A percentile compares a stretch with the other conserved stretches of the same genome.
Evolutionary conservation across 2,797 vertebrate species (phyloP).

Genomic region (Propithecus perrieri): DNA sequence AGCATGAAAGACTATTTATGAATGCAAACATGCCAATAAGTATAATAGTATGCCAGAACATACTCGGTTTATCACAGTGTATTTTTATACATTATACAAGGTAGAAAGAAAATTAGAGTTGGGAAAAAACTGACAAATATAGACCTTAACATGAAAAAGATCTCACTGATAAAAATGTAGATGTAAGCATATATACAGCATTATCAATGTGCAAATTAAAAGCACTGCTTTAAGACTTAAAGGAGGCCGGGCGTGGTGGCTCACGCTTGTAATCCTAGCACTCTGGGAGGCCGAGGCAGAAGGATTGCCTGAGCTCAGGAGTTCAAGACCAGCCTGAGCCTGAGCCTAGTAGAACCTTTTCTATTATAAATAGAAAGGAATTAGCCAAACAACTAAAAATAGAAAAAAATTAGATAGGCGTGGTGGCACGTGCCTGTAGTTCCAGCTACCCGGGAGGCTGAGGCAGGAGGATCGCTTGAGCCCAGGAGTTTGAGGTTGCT

Average conservation of each 20-base stretch:
- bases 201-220: background rate
- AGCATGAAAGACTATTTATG: background rate
- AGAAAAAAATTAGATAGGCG: too few species aligned
- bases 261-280: too few species aligned
- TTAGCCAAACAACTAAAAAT: too few species aligned
- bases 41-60: background rate
- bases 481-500: too few species aligned
- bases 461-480: too few species aligned
- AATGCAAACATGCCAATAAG: conserved; percentile 12
- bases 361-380: too few species aligned
- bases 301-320: too few species aligned
- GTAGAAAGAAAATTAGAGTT: conserved; percentile 12
- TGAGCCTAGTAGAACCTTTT: too few species aligned
- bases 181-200: background rate
- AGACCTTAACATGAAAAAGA: conserved; percentile 12
- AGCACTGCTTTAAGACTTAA: background rate
- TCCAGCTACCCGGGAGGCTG: too few species aligned
- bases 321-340: too few species aligned
- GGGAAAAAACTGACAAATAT: background rate
- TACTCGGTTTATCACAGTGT: background rate
- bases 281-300: too few species aligned
- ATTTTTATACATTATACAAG: conserved; percentile 15
- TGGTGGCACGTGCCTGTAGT: too few species aligned
- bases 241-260: background rate
- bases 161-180: background rate